Conservation (phyloP, 1,140 invertebrate genomes). For the Tetragonula clypearis region DNA sequence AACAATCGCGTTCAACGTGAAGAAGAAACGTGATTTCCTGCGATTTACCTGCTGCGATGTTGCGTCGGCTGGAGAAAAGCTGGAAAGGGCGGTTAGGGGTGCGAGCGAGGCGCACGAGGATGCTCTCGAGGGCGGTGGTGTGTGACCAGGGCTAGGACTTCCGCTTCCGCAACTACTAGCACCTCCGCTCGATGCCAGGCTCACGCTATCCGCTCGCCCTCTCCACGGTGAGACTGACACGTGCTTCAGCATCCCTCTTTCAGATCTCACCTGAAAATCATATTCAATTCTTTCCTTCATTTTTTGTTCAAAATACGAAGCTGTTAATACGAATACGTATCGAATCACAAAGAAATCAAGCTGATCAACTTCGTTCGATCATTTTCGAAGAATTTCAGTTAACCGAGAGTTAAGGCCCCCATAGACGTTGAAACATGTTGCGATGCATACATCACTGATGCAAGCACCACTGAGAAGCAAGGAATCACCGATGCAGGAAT, state of each 20-base stretch:
- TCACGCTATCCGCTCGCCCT: constrained; percentile 90
- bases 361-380: no score
- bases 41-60: constrained; percentile 76
- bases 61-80: constrained; percentile 75
- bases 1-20: background rate
- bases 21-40: no score
- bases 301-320: background rate
- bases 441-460: no score
- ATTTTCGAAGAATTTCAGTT: no score
- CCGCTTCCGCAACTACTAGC: constrained; percentile 84
- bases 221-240: constrained; percentile 92
- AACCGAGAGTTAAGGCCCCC: background rate
- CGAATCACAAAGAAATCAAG: background rate
- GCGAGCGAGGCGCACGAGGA: constrained; percentile 79
- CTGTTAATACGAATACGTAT: background rate
- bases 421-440: no score
- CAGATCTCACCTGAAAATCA: constrained; percentile 49
- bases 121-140: constrained; percentile 79
- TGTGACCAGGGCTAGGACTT: constrained; percentile 79
- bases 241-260: constrained; percentile 91
- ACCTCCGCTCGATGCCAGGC: constrained; percentile 88
- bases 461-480: no score
- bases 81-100: constrained; percentile 77
- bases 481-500: no score
- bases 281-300: background rate